Evolutionary conservation across 2,888 invertebrate species (phyloP).

Genomic region (Drosophila diplacantha): DNA sequence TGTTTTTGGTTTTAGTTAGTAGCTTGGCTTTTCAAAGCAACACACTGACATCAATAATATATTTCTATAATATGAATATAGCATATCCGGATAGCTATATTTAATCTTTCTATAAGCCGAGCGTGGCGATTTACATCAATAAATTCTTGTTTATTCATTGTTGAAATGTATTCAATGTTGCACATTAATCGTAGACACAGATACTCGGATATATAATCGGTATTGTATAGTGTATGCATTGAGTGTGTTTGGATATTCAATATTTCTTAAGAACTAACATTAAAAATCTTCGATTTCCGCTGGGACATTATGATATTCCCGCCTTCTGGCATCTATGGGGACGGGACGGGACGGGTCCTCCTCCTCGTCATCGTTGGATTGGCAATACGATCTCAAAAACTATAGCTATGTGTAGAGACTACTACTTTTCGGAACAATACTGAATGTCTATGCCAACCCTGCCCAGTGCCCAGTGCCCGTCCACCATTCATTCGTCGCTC

Average conservation of each 20-base stretch:
- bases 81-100: slow-evolving; percentile 3
- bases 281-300: slow-evolving; percentile 16
- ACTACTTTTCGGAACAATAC: slow-evolving; percentile 1
- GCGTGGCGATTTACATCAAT: slow-evolving; percentile 25
- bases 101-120: slow-evolving; percentile 1
- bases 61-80: neutral
- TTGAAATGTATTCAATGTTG: slow-evolving; percentile 16
- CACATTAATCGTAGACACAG: slow-evolving; percentile 28
- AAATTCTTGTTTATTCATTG: slow-evolving; percentile 24
- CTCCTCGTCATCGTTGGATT: neutral
- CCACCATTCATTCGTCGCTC: neutral
- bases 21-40: slow-evolving; percentile 26
- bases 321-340: neutral
- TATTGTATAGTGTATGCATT: slow-evolving; percentile 11
- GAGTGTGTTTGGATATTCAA: neutral
- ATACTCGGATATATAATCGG: slow-evolving; percentile 13
- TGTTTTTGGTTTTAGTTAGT: slow-evolving; percentile 10
- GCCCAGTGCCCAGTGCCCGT: neutral
- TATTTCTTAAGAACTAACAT: slow-evolving; percentile 10
- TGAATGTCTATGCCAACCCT: neutral
- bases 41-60: slow-evolving; percentile 17
- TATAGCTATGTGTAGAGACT: slow-evolving; percentile 13
- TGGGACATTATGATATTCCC: neutral
- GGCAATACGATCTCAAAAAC: slow-evolving; percentile 21
- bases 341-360: neutral